Percentiles rank a stretch among this genome's conserved stretches.
Evolutionary conservation across 2,797 vertebrate genomes (phyloP).

Genomic region (Danio kyathit): DNA sequence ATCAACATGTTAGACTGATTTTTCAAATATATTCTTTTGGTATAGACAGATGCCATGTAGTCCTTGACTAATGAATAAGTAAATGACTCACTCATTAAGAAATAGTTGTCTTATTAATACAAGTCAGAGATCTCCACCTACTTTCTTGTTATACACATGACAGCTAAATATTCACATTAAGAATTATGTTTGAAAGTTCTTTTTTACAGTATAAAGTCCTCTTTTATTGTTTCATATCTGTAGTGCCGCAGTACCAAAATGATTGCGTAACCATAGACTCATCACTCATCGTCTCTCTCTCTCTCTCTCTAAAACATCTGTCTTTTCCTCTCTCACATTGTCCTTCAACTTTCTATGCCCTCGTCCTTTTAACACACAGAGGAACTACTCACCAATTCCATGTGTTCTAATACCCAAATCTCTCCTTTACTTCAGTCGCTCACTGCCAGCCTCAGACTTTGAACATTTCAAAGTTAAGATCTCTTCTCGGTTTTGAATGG

Average conservation of each 20-base stretch:
- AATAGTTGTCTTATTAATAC: too few relatives aligned
- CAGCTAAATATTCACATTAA: too few relatives aligned
- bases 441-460: not conserved
- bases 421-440: not conserved
- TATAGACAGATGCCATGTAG: not conserved
- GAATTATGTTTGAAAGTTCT: not conserved
- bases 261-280: not conserved
- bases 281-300: not conserved
- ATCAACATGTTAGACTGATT: not conserved
- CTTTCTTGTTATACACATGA: too few relatives aligned
- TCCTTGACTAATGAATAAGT: not conserved
- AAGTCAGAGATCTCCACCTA: too few relatives aligned
- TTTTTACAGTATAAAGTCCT: not conserved
- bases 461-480: not conserved
- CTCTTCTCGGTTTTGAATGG: not conserved
- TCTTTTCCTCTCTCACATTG: not conserved
- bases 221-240: not conserved
- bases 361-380: not conserved
- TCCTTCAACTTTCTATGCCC: slow-evolving; percentile 1
- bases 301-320: not conserved
- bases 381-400: slow-evolving; percentile 18
- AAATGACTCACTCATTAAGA: not conserved
- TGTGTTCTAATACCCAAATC: slow-evolving; percentile 16
- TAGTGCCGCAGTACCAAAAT: not conserved
- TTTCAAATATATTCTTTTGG: not conserved